These are phyloP conservation scores for Heliothis subflexa DNA, from an alignment of 1,140 invertebrate genomes.

Conservation along the genomic window DNA sequence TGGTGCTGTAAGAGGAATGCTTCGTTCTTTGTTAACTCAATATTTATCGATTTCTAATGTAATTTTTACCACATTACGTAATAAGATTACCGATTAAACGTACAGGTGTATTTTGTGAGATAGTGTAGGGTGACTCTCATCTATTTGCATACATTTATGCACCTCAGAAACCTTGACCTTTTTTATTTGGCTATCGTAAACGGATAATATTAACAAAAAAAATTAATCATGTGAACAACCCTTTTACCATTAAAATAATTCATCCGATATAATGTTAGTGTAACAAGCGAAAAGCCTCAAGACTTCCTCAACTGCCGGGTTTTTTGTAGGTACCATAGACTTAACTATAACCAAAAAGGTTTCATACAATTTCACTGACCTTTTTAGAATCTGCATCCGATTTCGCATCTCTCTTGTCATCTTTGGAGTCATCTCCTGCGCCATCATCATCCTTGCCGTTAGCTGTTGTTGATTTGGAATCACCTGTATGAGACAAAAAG, in stretches of 20 bases:
- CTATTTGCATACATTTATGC: conserved; percentile 27
- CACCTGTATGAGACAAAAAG: conserved; percentile 61
- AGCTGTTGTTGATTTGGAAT: conserved; percentile 78
- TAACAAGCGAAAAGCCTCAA: too few species aligned
- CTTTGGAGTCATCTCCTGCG: conserved; percentile 76
- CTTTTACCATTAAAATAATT: too few species aligned
- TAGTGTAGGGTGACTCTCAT: background rate
- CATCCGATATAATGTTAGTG: too few species aligned
- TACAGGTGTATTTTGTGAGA: background rate
- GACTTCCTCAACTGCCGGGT: too few species aligned
- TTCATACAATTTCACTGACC: conserved; percentile 52
- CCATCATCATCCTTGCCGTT: conserved; percentile 81
- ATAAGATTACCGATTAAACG: too few species aligned
- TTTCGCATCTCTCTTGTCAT: conserved; percentile 72
- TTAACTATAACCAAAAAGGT: background rate
- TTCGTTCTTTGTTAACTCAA: too few species aligned
- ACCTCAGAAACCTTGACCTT: conserved; percentile 2
- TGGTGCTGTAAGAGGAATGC: too few species aligned
- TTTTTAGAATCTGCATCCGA: conserved; percentile 74
- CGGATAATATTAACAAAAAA: too few species aligned
- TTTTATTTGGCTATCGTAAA: too few species aligned
- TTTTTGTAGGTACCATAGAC: background rate
- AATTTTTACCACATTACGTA: too few species aligned
- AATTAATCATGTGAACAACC: too few species aligned
- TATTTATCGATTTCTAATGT: too few species aligned